These are phyloP conservation scores for Cochlearius cochlearius DNA, from an alignment of 2,113 vertebrate genomes.

Conservation along the genomic window DNA sequence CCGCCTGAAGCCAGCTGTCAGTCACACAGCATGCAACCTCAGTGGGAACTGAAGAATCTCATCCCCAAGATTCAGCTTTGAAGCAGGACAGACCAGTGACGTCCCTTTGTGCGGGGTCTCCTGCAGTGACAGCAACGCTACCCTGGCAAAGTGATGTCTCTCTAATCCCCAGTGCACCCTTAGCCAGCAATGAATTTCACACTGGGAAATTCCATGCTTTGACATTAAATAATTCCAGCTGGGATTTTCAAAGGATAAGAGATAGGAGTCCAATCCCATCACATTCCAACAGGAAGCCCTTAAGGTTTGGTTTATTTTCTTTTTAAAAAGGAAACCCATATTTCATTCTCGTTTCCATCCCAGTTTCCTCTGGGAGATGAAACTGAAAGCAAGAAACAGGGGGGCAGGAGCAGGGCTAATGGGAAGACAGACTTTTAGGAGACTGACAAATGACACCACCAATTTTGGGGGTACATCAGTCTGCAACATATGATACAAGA, in stretches of 20 bases:
- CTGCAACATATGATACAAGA: not conserved
- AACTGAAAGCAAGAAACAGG: not conserved
- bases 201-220: conserved; percentile 53
- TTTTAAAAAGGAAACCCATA: conserved; percentile 8
- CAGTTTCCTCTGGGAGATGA: not conserved
- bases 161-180: conserved; percentile 48
- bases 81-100: conserved; percentile 38
- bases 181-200: conserved; percentile 51
- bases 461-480: not conserved
- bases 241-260: conserved; percentile 45
- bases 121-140: conserved; percentile 18
- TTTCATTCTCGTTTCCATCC: conserved; percentile 21
- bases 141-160: conserved; percentile 24
- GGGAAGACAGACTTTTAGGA: not conserved
- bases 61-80: conserved; percentile 41
- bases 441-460: not conserved
- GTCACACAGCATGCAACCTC: conserved; percentile 32
- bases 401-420: not conserved
- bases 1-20: not conserved
- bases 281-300: conserved; percentile 41
- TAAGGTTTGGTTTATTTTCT: conserved; percentile 28
- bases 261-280: conserved; percentile 1
- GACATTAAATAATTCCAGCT: conserved; percentile 59
- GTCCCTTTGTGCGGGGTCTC: conserved; percentile 26
- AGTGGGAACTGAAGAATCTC: conserved; percentile 25